Base-by-base conservation (phyloP, 2,113 vertebrate genomes). In the Heptranchias perlo region DNA sequence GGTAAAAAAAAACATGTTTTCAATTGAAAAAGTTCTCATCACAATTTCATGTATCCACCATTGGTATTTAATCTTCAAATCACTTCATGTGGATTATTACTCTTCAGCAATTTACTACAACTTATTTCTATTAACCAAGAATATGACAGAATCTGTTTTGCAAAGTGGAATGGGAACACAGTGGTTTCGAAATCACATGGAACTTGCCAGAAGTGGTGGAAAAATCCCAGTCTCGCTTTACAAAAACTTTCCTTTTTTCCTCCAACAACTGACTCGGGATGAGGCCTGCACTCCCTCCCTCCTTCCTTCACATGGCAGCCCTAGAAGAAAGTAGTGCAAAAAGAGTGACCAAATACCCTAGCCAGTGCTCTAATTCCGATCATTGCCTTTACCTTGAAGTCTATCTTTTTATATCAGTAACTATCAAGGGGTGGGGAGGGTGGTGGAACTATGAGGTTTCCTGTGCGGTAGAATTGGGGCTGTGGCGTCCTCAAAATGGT, bases 181-280 rank as follows among this genome's bases (percentile, higher is more conserved):
- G 31, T 28, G 11, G 5, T 13, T 28, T 31, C 52, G 16, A 23
- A 16, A 58, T 86, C 73, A 86, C 31, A 0, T 25, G 13, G 11
- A 28, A 96, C 96, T 61, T 98, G 99, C 98, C 98, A 96, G 99
- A 97, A 0, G 98, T 97, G 8, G 98, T 97, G 3, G 98, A 96
- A 86, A 99, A 97, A 97, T 99, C 99, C 96, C 98, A 97, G 96
- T 99, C 99, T 91, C 98, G 97, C 97, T 98, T 99, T 96, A 99
- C 99, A 62, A 99, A 99, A 0, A 99, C 99, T 96, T 99, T 99
- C 96, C 99, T 98, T 96, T 99, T 99, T 97, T 99, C 99, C 97
- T 99, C 99, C 96, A 99, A 98, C 96, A 99, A 97, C 98, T 99
- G 99, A 97, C 99, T 99, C n/a, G 99, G 99, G 96, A 99, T 99